Conservation (phyloP, 1,140 invertebrate genomes). For the Streblospio benedicti region DNA sequence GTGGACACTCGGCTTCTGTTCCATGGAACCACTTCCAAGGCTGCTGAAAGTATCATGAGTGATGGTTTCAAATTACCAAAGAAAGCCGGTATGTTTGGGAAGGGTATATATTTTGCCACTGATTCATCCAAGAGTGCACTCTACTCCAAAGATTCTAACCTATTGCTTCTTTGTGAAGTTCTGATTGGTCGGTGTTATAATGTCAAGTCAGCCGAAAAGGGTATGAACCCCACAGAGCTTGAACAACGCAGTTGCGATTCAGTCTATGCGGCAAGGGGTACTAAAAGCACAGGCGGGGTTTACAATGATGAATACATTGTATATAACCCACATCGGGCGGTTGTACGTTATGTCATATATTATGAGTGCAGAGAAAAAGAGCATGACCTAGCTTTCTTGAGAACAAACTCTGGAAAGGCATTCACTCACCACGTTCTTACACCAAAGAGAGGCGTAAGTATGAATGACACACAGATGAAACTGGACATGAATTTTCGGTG, state of each 20-base stretch:
- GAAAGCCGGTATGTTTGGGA: conserved; percentile 4
- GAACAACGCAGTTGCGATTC: neutral
- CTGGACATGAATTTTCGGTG: neutral
- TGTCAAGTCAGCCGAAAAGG: neutral
- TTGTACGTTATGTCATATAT: neutral
- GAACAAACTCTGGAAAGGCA: neutral
- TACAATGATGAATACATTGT: conserved; percentile 6
- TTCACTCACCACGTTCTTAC: neutral
- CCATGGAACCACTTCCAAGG: neutral
- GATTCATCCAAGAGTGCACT: conserved; percentile 10
- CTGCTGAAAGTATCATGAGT: neutral
- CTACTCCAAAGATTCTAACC: conserved; percentile 6
- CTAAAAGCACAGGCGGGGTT: neutral
- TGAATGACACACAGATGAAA: neutral
- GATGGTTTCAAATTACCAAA: neutral
- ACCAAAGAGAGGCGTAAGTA: neutral
- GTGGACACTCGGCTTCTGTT: neutral
- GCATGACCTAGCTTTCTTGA: neutral
- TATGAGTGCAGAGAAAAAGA: neutral
- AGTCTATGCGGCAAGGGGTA: neutral
- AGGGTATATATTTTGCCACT: conserved; percentile 4
- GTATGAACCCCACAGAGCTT: neutral
- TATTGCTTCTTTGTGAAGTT: conserved; percentile 3
- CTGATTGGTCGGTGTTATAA: neutral
- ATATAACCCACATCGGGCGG: neutral